These are phyloP conservation scores for Sylvietta virens DNA, from an alignment of 2,113 vertebrate species.

Conservation along the genomic window DNA sequence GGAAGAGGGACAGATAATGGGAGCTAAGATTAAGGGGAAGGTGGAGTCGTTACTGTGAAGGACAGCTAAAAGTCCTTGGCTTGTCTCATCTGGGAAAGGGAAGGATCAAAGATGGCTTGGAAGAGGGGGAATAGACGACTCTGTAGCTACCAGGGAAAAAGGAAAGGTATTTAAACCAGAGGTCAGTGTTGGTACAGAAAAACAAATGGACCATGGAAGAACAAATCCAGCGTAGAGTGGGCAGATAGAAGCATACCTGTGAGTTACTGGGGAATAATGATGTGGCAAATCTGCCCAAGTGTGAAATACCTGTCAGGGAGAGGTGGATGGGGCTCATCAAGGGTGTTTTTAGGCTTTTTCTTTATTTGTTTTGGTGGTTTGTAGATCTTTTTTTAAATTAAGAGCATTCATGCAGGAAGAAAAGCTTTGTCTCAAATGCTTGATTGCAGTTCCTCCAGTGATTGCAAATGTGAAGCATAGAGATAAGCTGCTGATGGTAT, in stretches of 20 bases:
- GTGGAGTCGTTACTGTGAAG: not conserved
- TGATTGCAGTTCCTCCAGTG: not conserved
- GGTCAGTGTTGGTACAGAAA: not conserved
- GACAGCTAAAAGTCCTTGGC: not conserved
- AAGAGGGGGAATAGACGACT: not conserved
- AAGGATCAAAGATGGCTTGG: not conserved
- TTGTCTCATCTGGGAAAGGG: not conserved
- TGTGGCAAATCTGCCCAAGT: not conserved
- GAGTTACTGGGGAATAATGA: not conserved
- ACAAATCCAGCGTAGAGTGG: not conserved
- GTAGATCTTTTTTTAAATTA: not conserved
- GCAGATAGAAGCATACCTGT: not conserved
- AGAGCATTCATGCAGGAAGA: not conserved
- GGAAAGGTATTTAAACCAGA: not conserved
- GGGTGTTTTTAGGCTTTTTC: not conserved
- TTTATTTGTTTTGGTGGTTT: not conserved
- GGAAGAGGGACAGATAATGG: not conserved
- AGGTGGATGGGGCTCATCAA: not conserved
- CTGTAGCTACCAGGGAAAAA: not conserved
- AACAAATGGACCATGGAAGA: not conserved
- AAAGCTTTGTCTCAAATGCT: not conserved
- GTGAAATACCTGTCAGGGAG: not conserved
- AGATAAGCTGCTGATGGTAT: not conserved
- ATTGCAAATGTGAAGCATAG: not conserved
- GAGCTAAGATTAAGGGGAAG: not conserved